Conservation (phyloP, 2,113 vertebrate genomes). For the Zosterops japonicus region DNA sequence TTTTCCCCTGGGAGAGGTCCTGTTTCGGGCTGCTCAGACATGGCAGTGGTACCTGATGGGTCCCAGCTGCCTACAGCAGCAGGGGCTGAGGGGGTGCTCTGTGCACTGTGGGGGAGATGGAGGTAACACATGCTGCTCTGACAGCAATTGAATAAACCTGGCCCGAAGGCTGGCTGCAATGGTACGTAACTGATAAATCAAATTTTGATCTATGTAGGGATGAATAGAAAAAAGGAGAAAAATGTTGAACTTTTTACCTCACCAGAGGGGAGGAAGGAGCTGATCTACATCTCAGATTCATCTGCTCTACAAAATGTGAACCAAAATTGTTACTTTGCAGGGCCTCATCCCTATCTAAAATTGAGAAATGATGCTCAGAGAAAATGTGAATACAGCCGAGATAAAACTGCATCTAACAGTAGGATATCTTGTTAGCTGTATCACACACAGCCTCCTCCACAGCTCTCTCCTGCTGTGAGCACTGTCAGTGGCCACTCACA, state of each 20-base stretch:
- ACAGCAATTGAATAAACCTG: neutral
- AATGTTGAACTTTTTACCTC: conserved; percentile 32
- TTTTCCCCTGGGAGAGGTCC: conserved; percentile 22
- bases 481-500: too few species aligned
- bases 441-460: fast-evolving
- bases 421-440: neutral
- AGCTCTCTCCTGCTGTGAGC: neutral
- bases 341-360: neutral
- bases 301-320: neutral
- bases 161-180: neutral
- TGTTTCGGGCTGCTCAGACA: neutral
- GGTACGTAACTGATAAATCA: neutral
- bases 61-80: conserved; percentile 31
- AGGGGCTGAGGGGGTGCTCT: neutral
- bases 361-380: neutral
- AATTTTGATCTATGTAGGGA: neutral
- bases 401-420: neutral
- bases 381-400: neutral
- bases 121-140: neutral
- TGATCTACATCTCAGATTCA: neutral
- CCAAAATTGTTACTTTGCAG: neutral
- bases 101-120: neutral
- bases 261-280: neutral
- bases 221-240: neutral
- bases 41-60: conserved; percentile 6